Evolutionary conservation across 2,888 invertebrate species (phyloP), one percentile per base, ranked within the genome.

Genomic region (Sepioteuthis lessoniana): DNA sequence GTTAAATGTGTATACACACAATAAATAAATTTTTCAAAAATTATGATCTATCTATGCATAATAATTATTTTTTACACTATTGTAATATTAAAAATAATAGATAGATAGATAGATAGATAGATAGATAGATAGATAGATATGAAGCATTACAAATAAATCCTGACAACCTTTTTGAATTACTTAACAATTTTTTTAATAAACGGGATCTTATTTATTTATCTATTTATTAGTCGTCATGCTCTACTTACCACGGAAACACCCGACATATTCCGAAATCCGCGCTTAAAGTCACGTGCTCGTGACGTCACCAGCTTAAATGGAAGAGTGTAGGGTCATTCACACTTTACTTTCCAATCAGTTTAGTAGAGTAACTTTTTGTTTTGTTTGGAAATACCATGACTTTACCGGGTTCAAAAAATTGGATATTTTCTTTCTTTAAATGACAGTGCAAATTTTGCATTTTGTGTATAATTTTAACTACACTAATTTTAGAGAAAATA

Each of bases 321-420:
- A 35, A 19, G 76, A 16, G n/a, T 4, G 31, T 8, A 60, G 60
- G 60, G 60, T 7, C 60, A 8, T 60, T 31, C 31, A 31, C 31
- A 60, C 60, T 60, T 76, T 35, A n/a, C 76, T 76, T 76, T 76
- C n/a, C n/a, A 76, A n/a, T n/a, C 76, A n/a, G 76, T 76, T 76
- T 10, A 76, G 16, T n/a, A 3, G n/a, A 76, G 76, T 76, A 76
- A 76, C n/a, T 76, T 76, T 76, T 35, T 76, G 1, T n/a, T 76
- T 76, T 35, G n/a, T 13, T n/a, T 76, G 13, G 76, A 35, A n/a
- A 76, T 76, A 16, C 35, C 76, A 76, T 76, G 35, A n/a, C 35
- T 10, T 4, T 10, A n/a, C 13, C 76, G 3, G 25, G 3, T 4
- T 76, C n/a, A 76, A n/a, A 76, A 76, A 76, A 76, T 0, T 35